A percentile compares a stretch with the other conserved stretches of the same genome.
Conservation (phyloP, 1,140 invertebrate species). For the Nylanderia fulva region DNA sequence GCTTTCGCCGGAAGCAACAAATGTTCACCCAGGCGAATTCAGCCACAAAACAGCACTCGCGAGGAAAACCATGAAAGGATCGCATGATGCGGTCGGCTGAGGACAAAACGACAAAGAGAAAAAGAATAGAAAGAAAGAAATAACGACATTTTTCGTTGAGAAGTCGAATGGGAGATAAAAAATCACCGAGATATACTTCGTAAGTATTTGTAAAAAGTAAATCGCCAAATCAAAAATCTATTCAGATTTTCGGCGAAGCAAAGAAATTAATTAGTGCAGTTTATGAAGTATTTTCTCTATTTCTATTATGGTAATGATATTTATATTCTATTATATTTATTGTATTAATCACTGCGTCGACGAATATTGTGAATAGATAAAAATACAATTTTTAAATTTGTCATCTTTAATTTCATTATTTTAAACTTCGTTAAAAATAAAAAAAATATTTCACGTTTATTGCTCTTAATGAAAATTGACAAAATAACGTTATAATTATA, state of each 20-base stretch:
- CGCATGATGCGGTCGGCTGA: slow-evolving; percentile 15
- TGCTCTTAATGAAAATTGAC: no score
- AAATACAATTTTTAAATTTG: no score
- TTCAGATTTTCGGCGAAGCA: not conserved
- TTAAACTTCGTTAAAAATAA: no score
- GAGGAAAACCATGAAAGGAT: slow-evolving; percentile 28
- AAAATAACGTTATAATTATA: no score
- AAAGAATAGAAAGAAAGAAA: not conserved
- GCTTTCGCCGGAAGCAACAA: slow-evolving; percentile 15
- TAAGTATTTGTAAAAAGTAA: not conserved
- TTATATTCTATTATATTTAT: not conserved
- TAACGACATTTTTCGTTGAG: no score
- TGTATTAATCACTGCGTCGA: not conserved
- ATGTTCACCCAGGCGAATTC: not conserved
- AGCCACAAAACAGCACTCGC: slow-evolving; percentile 10
- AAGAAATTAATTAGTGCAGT: not conserved
- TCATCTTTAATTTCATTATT: no score
- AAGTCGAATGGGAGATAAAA: slow-evolving; percentile 5
- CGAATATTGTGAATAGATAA: not conserved
- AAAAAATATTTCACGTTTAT: no score
- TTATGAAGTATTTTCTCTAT: not conserved
- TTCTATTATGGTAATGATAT: not conserved
- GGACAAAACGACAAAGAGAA: slow-evolving; percentile 19
- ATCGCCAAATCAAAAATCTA: not conserved
- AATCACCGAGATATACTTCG: not conserved